Evolutionary conservation across 1,140 invertebrate genomes (phyloP).

Genomic region (Papilio polytes): DNA sequence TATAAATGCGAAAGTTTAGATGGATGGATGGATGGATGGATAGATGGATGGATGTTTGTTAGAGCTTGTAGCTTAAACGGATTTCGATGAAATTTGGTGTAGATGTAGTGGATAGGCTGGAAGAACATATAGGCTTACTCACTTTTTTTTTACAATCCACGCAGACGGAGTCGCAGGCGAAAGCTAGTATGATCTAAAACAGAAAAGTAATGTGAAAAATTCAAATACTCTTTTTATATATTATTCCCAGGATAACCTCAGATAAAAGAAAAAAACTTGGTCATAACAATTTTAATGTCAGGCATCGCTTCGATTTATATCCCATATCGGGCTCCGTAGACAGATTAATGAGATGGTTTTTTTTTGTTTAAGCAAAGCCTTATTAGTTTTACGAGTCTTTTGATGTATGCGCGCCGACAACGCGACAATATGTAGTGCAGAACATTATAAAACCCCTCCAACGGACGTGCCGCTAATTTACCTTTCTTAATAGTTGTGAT

Average conservation of each 20-base stretch:
- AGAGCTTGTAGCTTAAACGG: too few relatives aligned
- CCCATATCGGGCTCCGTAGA: conserved; percentile 24
- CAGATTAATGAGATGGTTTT: conserved; percentile 18
- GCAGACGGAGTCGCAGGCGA: too few relatives aligned
- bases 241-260: background rate
- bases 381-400: conserved; percentile 16
- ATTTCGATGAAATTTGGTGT: too few relatives aligned
- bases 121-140: too few relatives aligned
- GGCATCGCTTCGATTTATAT: conserved; percentile 14
- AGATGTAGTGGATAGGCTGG: too few relatives aligned
- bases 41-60: too few relatives aligned
- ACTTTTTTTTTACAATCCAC: too few relatives aligned
- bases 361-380: conserved; percentile 11
- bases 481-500: conserved; percentile 14
- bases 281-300: conserved; percentile 23
- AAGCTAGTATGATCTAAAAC: background rate
- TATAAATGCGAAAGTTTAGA: too few relatives aligned
- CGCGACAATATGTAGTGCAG: conserved; percentile 26
- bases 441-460: background rate
- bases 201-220: background rate
- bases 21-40: too few relatives aligned
- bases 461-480: background rate
- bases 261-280: background rate
- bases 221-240: background rate
- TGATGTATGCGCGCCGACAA: background rate